phyloP scores from a whole-genome alignment of 2,797 vertebrate genomes.

The Enteromius treurensis region DNA sequence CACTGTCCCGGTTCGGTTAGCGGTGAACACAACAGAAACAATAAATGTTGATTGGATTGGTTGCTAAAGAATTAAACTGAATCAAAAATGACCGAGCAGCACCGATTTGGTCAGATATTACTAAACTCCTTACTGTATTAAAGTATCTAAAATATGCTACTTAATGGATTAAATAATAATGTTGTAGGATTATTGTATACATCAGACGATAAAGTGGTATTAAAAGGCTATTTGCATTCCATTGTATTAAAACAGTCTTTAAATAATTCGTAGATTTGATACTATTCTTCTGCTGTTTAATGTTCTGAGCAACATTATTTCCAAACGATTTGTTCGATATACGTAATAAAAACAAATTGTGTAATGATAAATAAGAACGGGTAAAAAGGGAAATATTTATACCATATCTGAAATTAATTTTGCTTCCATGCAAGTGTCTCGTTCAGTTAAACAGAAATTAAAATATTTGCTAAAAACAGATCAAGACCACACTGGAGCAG shows the following conservation, averaged over 20 bases:
- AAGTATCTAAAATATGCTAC: not conserved
- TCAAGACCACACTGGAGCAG: constrained; percentile 63
- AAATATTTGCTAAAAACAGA: not conserved
- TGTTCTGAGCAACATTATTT: not conserved
- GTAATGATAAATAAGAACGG: not conserved
- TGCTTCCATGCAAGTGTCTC: not conserved
- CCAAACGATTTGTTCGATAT: not conserved
- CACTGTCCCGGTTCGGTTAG: not conserved
- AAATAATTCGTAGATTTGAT: not conserved
- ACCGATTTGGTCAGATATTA: not conserved
- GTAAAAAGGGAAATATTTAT: not conserved
- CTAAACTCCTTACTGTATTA: not conserved
- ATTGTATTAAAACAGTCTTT: not conserved
- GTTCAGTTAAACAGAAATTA: not conserved
- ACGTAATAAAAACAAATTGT: not conserved
- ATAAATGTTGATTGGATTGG: constrained; percentile 14
- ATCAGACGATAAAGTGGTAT: not conserved
- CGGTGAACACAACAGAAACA: not conserved
- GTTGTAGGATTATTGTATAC: not conserved
- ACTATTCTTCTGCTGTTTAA: not conserved
- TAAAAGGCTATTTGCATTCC: not conserved
- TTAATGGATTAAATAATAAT: not conserved
- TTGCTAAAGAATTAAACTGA: not conserved
- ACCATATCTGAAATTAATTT: not conserved
- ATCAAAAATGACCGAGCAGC: not conserved